A percentile compares a stretch with the other conserved stretches of the same genome.
phyloP scores from a whole-genome alignment of 1,140 invertebrate species.

The Lutraria rhynchaena region DNA sequence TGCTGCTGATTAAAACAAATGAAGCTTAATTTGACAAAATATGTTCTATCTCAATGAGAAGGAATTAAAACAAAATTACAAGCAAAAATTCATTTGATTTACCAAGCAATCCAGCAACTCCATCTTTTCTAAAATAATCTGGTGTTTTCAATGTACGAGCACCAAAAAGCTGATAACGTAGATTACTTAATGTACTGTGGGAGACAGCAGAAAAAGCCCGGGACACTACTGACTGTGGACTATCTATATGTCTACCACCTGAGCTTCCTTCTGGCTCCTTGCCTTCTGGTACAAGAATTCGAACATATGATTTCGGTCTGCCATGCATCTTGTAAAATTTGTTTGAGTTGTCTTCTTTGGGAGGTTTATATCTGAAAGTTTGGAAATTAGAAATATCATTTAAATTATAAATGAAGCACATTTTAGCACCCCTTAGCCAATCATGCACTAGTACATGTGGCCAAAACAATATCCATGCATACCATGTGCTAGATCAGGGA shows the following conservation, averaged over 20 bases:
- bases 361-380: slow-evolving; percentile 39
- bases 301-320: slow-evolving; percentile 43
- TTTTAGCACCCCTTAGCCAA: too few species aligned
- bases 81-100: too few species aligned
- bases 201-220: slow-evolving; percentile 36
- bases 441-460: too few species aligned
- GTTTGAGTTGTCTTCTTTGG: slow-evolving; percentile 40
- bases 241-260: not conserved
- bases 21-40: too few species aligned
- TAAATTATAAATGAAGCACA: too few species aligned
- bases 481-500: not conserved
- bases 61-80: too few species aligned
- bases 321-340: slow-evolving; percentile 41
- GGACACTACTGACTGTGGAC: slow-evolving; percentile 34
- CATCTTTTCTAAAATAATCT: slow-evolving; percentile 45
- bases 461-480: not conserved
- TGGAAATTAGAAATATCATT: not conserved
- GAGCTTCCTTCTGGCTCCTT: not conserved
- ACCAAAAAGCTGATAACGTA: slow-evolving; percentile 53
- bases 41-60: too few species aligned
- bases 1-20: too few species aligned
- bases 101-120: slow-evolving; percentile 5
- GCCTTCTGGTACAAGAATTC: slow-evolving; percentile 27
- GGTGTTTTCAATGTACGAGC: slow-evolving; percentile 37
- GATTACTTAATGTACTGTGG: slow-evolving; percentile 42